Percentiles rank a stretch among this genome's conserved stretches.
phyloP scores from a whole-genome alignment of 2,888 invertebrate species.

The Aleiodes alternator region DNA sequence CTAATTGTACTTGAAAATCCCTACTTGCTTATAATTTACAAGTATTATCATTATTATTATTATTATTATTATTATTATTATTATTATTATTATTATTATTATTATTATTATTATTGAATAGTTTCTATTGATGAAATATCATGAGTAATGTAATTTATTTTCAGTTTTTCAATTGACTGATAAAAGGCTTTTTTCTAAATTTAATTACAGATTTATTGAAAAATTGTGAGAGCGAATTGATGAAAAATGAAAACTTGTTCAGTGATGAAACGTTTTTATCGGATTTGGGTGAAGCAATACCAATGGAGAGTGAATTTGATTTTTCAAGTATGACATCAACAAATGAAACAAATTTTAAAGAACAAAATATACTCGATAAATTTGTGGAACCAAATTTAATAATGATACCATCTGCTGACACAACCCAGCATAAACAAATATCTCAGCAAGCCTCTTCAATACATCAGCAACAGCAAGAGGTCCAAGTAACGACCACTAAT shows the following conservation, averaged over 20 bases:
- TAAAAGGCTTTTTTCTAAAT: not conserved
- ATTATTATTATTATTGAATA: not conserved
- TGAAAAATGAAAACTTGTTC: constrained; percentile 77
- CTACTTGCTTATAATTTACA: not conserved
- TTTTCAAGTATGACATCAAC: constrained; percentile 70
- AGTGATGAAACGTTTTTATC: constrained; percentile 77
- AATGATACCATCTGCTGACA: constrained; percentile 28
- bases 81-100: too few species aligned
- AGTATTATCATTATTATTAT: not conserved
- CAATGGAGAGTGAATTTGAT: constrained; percentile 76
- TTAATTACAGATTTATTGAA: constrained; percentile 79
- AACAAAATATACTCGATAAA: constrained; percentile 51
- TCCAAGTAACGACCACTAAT: constrained; percentile 14
- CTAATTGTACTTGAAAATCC: constrained; percentile 42
- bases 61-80: too few species aligned
- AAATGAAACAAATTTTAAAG: constrained; percentile 51
- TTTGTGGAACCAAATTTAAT: constrained; percentile 41
- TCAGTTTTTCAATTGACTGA: not conserved
- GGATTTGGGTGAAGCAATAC: constrained; percentile 75
- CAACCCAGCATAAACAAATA: constrained; percentile 31
- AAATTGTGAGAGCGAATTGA: constrained; percentile 82
- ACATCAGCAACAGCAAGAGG: not conserved
- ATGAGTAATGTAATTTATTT: not conserved
- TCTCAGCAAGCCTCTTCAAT: not conserved
- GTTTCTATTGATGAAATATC: not conserved